Evolutionary conservation across 1,140 invertebrate genomes (phyloP).

Genomic region (Acromyrmex echinatior): DNA sequence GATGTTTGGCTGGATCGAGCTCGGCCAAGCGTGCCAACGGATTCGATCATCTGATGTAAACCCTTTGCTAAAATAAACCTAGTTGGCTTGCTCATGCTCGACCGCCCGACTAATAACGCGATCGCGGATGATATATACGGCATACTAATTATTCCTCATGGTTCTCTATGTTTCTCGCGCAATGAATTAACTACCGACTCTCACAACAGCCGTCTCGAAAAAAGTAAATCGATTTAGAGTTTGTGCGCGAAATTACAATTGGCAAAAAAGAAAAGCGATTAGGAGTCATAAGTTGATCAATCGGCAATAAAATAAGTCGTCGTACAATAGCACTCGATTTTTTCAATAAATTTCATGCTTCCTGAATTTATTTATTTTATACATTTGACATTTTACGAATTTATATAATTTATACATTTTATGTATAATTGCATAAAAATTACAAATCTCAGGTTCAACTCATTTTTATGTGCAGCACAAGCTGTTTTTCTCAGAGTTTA

Average conservation of each 20-base stretch:
- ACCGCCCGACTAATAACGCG: slow-evolving; percentile 46
- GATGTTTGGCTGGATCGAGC: slow-evolving; percentile 79
- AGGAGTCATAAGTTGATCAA: background rate
- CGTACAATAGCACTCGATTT: background rate
- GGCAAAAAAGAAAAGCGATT: background rate
- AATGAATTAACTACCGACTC: slow-evolving; percentile 22
- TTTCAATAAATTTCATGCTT: background rate
- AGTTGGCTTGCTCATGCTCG: slow-evolving; percentile 2
- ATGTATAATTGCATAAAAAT: slow-evolving; percentile 30
- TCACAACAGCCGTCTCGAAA: background rate
- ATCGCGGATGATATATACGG: slow-evolving; percentile 19
- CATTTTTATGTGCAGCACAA: background rate
- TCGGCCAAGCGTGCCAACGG: slow-evolving; percentile 71
- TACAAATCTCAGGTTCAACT: background rate
- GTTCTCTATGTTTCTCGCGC: slow-evolving; percentile 17
- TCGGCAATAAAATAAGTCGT: background rate
- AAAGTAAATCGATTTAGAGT: slow-evolving; percentile 29
- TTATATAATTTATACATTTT: background rate
- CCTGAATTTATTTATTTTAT: too few species aligned
- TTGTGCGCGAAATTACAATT: background rate
- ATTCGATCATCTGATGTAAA: slow-evolving; percentile 80
- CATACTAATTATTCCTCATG: slow-evolving; percentile 46
- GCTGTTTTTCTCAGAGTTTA: slow-evolving; percentile 27
- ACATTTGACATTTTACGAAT: too few species aligned
- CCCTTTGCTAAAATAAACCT: slow-evolving; percentile 81